Evolutionary conservation across 1,140 invertebrate genomes (phyloP).

Genomic region (Octopus sinensis): DNA sequence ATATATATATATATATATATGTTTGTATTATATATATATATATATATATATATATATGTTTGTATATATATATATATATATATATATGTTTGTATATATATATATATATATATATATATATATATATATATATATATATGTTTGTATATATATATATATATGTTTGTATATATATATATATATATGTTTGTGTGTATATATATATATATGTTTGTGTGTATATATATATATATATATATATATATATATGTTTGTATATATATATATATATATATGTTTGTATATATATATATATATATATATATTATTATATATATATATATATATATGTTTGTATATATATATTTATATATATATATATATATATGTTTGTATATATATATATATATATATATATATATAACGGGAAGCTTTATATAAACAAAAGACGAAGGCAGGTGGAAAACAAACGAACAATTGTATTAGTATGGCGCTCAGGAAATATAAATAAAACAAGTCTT

Average conservation of each 20-base stretch:
- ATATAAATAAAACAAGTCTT: no score
- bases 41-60: no score
- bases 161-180: not conserved
- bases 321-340: not conserved
- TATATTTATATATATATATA: not conserved
- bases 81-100: not conserved
- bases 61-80: not conserved
- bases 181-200: not conserved
- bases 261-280: not conserved
- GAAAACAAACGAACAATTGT: no score
- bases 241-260: not conserved
- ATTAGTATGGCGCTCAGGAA: no score
- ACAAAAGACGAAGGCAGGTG: no score
- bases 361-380: not conserved
- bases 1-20: no score
- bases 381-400: no score
- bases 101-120: not conserved
- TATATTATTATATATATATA: not conserved
- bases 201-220: constrained; percentile 1
- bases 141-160: not conserved
- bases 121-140: not conserved
- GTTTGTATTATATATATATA: no score
- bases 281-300: not conserved
- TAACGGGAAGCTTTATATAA: no score
- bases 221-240: not conserved